Conservation (phyloP, 2,888 invertebrate species). For the Tenthredo notha region DNA sequence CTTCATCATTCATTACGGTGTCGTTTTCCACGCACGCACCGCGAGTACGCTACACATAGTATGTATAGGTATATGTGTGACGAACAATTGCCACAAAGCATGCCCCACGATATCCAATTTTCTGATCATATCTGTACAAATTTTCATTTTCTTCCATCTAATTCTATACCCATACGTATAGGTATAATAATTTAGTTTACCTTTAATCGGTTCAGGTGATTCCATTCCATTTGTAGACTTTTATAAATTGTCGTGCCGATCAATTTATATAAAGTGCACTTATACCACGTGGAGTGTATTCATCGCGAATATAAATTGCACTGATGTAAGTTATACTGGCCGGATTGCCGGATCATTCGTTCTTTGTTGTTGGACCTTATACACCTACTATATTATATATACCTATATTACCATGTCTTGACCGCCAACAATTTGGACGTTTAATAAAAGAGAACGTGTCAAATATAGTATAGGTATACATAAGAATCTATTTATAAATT, state of each 20-base stretch:
- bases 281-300: constrained; percentile 2
- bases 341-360: not conserved
- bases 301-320: constrained; percentile 17
- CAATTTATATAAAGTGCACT: not conserved
- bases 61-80: not conserved
- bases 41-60: not conserved
- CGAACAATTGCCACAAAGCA: not conserved
- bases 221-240: not conserved
- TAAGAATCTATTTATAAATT: not conserved
- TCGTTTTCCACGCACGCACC: not conserved
- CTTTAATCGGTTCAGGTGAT: not conserved
- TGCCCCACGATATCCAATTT: not conserved
- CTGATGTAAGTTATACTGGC: not conserved
- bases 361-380: constrained; percentile 1
- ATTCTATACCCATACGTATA: not conserved
- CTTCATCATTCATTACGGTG: not conserved
- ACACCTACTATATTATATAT: not conserved
- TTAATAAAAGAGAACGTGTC: not conserved
- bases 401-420: not conserved
- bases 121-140: not conserved
- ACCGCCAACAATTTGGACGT: not conserved
- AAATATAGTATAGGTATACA: not conserved
- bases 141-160: not conserved
- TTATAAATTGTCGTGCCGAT: not conserved
- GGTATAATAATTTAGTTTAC: not conserved